These are phyloP conservation scores for Stomatorhinus walkeri DNA, from an alignment of 2,797 vertebrate genomes.

Conservation along the genomic window DNA sequence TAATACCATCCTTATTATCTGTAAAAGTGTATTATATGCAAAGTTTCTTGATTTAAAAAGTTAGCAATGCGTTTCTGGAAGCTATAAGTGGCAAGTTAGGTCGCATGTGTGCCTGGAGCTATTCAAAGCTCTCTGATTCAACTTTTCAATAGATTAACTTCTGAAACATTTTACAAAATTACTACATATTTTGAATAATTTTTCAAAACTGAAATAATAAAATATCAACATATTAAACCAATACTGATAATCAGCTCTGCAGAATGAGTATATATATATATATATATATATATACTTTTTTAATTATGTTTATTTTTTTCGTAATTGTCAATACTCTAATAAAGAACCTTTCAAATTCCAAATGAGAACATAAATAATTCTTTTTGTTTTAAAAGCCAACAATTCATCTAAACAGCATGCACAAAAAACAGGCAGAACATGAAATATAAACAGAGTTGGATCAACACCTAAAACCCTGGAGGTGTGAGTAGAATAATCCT, in stretches of 20 bases:
- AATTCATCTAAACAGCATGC: not conserved
- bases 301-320: not conserved
- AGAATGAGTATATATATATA: not conserved
- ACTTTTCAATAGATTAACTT: not conserved
- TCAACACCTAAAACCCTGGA: not conserved
- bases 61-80: not conserved
- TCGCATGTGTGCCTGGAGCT: not conserved
- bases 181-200: not conserved
- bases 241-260: not conserved
- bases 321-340: not conserved
- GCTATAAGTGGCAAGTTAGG: not conserved
- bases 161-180: not conserved
- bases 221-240: not conserved
- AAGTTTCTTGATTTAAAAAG: not conserved
- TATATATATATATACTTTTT: too few species aligned
- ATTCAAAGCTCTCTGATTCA: not conserved
- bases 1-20: not conserved
- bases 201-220: not conserved
- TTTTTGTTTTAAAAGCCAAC: not conserved
- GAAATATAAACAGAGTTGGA: not conserved
- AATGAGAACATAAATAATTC: not conserved
- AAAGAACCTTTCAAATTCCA: not conserved
- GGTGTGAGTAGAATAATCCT: not conserved
- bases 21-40: not conserved
- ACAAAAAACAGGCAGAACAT: not conserved